Conservation (phyloP, 2,797 vertebrate species). For the Acomys russatus region DNA sequence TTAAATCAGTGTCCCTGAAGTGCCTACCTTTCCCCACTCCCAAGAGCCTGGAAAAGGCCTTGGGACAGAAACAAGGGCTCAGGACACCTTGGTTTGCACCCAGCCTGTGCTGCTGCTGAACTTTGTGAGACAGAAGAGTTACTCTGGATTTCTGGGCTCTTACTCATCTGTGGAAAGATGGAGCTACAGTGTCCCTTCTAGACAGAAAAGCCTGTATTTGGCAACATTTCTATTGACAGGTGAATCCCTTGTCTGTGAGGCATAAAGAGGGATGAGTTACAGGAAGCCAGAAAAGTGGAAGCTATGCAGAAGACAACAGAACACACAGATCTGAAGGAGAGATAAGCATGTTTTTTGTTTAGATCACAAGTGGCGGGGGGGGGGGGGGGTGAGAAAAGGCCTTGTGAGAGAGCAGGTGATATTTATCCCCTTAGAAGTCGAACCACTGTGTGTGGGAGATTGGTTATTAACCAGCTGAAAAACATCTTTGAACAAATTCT, state of each 20-base stretch:
- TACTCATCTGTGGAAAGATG: background rate
- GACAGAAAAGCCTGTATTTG: conserved; percentile 11
- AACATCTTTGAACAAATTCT: too few relatives aligned
- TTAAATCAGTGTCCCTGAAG: background rate
- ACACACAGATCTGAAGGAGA: background rate
- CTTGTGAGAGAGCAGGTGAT: too few relatives aligned
- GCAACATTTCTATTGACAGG: background rate
- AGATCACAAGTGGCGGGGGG: too few relatives aligned
- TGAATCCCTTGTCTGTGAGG: conserved; percentile 18
- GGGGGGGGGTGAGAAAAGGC: too few relatives aligned
- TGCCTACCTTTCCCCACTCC: background rate
- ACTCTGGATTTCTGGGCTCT: background rate
- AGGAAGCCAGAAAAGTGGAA: background rate
- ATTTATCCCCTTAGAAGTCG: too few relatives aligned
- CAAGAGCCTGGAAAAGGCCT: background rate
- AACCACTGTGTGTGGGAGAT: too few relatives aligned
- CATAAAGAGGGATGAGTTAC: background rate
- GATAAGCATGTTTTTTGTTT: too few relatives aligned
- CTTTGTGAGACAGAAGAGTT: background rate
- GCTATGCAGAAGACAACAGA: background rate
- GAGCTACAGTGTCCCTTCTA: background rate
- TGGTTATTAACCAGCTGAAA: too few relatives aligned
- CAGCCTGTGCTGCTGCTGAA: background rate
- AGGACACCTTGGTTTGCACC: background rate
- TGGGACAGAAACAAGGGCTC: background rate